These are phyloP conservation scores for Bos taurus DNA, from an alignment of 2,113 vertebrate species.

Conservation along the genomic window ARS-UCD2.0 NC_037336.1:67277501-67278000, in stretches of 20 bases:
- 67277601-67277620: background rate
- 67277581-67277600: background rate
- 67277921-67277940: background rate
- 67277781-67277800: too few relatives aligned
- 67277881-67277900: background rate
- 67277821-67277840: too few relatives aligned
- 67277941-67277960: background rate
- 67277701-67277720: too few relatives aligned
- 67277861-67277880: rapidly evolving
- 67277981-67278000: background rate
- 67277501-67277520: background rate
- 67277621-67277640: background rate
- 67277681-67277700: too few relatives aligned
- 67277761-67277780: too few relatives aligned
- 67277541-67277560: background rate
- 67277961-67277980: background rate
- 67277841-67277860: too few relatives aligned
- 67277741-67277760: too few relatives aligned
- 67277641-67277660: too few relatives aligned
- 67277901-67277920: background rate
- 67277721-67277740: too few relatives aligned
- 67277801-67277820: too few relatives aligned
- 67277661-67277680: too few relatives aligned
- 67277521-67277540: background rate
- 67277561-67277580: background rate